Evolutionary conservation across 2,113 vertebrate species (phyloP), one percentile per base, ranked within the genome.

Genomic region (Riparia riparia): DNA sequence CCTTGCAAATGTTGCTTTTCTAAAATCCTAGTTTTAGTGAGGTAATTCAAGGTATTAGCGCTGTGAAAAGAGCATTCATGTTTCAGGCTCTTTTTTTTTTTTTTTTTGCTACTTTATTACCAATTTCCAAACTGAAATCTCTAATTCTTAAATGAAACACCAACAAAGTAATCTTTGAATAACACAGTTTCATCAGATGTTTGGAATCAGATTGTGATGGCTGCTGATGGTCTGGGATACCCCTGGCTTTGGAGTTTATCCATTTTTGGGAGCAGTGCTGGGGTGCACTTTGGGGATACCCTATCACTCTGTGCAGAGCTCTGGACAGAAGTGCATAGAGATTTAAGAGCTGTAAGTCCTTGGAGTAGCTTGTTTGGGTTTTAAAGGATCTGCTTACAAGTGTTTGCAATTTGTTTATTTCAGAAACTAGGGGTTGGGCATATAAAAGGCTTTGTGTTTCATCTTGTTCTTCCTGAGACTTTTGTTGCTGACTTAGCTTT

Each of bases 401-500:
- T 34, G 32, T 66, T 74, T 54, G 45, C 25, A 20, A 0, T 50
- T 83, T 69, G 45, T 69, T 80, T 88, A 17, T 44, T 82, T 73
- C 37, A 26, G 68, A 69, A 81, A 13, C 21, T 14, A n/a, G 39
- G 54, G 51, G 22, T 19, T 73, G 69, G 29, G 14, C 12, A 7
- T 63, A 12, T 49, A 78, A 65, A 91, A 57, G 37, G 39, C 17
- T 73, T 70, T 66, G 58, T 65, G 45, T 68, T 11, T 45, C 34
- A 15, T 53, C 51, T 61, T 0, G 0, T 86, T 86, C 49, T 80
- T 41, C 16, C 1, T 1, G 1, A 44, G 66, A n/a, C 49, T 76
- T 72, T 4, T 60, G 70, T 79, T 90, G 65, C 34, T 86, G 50
- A 22, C 26, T 80, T 77, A 42, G 32, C 69, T 88, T 54, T 91